Percentiles rank a stretch among this genome's conserved stretches.
Evolutionary conservation across 2,888 invertebrate species (phyloP).

Genomic region (Rhaphigaster nebulosa): DNA sequence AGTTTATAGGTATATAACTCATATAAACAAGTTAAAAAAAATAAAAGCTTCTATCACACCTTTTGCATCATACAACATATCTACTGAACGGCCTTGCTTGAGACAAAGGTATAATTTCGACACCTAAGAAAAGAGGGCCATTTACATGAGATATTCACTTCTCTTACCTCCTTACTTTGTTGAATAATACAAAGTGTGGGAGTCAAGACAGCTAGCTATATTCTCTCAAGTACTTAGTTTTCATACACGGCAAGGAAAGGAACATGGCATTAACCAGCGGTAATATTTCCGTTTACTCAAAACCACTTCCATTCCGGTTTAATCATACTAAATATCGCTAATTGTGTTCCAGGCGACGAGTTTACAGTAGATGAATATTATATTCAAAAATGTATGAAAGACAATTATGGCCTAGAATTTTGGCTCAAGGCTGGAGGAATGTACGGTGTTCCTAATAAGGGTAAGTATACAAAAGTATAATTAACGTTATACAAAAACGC

Average conservation of each 20-base stretch:
- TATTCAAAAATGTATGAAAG: not conserved
- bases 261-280: not conserved
- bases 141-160: not conserved
- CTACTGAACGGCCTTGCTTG: too few relatives aligned
- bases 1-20: too few relatives aligned
- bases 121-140: not conserved
- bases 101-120: not conserved
- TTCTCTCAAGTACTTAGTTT: not conserved
- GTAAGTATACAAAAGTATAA: not conserved
- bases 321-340: not conserved
- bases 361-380: not conserved
- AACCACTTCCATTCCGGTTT: not conserved
- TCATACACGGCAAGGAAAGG: not conserved
- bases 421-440: slow-evolving; percentile 21
- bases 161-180: not conserved
- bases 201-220: not conserved
- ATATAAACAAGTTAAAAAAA: too few relatives aligned
- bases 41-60: too few relatives aligned
- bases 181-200: not conserved
- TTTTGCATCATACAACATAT: too few relatives aligned
- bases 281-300: not conserved
- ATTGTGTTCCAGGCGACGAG: not conserved
- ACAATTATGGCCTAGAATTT: not conserved
- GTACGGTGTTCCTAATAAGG: not conserved
- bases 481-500: not conserved